Evolutionary conservation across 2,888 invertebrate species (phyloP).

Genomic region (Dascillus cervinus): DNA sequence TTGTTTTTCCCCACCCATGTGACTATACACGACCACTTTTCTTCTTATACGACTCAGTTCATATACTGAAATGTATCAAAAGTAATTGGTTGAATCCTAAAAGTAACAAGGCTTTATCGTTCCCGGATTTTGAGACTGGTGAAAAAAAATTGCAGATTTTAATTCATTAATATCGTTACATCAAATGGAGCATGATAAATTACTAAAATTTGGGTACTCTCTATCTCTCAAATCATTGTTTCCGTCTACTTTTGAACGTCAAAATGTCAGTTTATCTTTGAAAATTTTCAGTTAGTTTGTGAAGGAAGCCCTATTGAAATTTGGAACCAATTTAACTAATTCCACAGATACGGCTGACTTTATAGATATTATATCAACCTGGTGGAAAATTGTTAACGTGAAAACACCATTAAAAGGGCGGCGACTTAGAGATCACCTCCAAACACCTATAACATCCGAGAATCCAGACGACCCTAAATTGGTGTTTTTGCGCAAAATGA

Average conservation of each 20-base stretch:
- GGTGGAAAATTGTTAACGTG: slow-evolving; percentile 7
- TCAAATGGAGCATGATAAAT: too few species aligned
- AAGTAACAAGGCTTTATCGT: too few species aligned
- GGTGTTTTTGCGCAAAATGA: slow-evolving; percentile 1
- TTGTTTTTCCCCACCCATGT: not conserved
- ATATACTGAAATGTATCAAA: not conserved
- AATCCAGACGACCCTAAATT: not conserved
- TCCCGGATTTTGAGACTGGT: too few species aligned
- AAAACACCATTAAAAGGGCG: slow-evolving; percentile 4
- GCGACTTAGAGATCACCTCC: slow-evolving; percentile 1
- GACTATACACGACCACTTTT: not conserved
- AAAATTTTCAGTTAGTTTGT: slow-evolving; percentile 3
- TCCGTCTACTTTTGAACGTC: slow-evolving; percentile 2
- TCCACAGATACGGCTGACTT: slow-evolving; percentile 2
- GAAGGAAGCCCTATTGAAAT: slow-evolving; percentile 1
- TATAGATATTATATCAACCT: slow-evolving; percentile 1
- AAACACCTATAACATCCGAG: slow-evolving; percentile 4
- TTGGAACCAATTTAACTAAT: slow-evolving; percentile 1
- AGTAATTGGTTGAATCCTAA: slow-evolving; percentile 1
- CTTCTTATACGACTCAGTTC: too few species aligned
- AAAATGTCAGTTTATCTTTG: slow-evolving; percentile 2
- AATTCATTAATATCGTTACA: too few species aligned
- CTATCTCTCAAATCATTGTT: slow-evolving; percentile 1
- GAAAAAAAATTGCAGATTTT: too few species aligned
- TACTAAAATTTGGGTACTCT: slow-evolving; percentile 3